Evolutionary conservation across 2,113 vertebrate species (phyloP).

Genomic region (Scomber japonicus): DNA sequence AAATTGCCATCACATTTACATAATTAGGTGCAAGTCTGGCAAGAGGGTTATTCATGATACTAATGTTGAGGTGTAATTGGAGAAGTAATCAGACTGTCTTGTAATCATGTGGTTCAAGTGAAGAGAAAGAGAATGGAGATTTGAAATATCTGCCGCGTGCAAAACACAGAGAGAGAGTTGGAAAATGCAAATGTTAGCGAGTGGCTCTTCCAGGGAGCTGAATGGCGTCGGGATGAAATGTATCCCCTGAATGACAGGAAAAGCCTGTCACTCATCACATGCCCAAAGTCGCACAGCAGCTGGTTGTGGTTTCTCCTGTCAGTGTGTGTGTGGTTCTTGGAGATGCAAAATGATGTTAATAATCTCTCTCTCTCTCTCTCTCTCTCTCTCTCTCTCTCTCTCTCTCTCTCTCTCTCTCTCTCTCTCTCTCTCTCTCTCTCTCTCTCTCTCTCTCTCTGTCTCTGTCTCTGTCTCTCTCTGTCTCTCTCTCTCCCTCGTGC

Average conservation of each 20-base stretch:
- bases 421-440: no score
- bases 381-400: no score
- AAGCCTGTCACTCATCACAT: slow-evolving; percentile 6
- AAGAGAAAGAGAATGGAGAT: no score
- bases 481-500: slow-evolving; percentile 8
- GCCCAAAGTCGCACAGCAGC: neutral
- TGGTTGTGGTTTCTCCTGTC: neutral
- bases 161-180: no score
- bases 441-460: neutral
- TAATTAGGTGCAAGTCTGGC: no score
- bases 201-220: neutral
- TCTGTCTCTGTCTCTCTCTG: neutral
- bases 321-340: neutral
- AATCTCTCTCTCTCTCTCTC: slow-evolving; percentile 20
- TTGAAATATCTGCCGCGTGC: no score
- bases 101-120: no score
- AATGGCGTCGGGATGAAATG: neutral
- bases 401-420: no score
- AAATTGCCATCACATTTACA: no score
- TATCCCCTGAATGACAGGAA: slow-evolving; percentile 6
- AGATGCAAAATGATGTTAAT: slow-evolving; percentile 5
- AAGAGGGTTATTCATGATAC: no score
- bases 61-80: no score
- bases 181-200: neutral
- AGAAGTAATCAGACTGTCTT: no score